Conservation (phyloP, 2,113 vertebrate species). For the Symphodus melops region DNA sequence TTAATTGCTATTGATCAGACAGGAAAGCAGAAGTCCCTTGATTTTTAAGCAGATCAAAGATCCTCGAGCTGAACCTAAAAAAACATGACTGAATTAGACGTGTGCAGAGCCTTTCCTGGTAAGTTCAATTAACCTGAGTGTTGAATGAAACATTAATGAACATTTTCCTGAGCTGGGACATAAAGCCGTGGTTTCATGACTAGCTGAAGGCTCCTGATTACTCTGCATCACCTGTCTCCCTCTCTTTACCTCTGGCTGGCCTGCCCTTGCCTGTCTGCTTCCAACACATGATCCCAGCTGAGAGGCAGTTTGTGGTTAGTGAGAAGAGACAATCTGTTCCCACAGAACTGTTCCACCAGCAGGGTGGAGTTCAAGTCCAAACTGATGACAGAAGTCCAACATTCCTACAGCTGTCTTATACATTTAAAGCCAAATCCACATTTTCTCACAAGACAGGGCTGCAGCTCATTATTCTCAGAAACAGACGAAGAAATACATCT, state of each 20-base stretch:
- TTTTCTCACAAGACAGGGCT: neutral
- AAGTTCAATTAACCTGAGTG: slow-evolving; percentile 49
- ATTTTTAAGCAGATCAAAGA: slow-evolving; percentile 53
- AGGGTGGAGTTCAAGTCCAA: neutral
- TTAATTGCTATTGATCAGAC: slow-evolving; percentile 63
- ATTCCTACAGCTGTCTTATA: neutral
- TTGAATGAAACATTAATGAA: slow-evolving; percentile 52
- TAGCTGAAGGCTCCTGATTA: slow-evolving; percentile 35
- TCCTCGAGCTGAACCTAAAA: slow-evolving; percentile 36
- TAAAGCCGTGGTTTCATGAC: slow-evolving; percentile 35
- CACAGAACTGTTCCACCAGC: neutral
- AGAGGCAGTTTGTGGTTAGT: slow-evolving; percentile 15
- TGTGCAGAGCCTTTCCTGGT: slow-evolving; percentile 24
- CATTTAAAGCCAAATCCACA: neutral
- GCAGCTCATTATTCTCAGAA: neutral
- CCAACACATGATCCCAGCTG: slow-evolving; percentile 1
- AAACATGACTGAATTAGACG: slow-evolving; percentile 34
- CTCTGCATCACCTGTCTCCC: slow-evolving; percentile 17
- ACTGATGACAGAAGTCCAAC: neutral
- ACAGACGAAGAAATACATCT: neutral
- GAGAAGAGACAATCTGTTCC: slow-evolving; percentile 7
- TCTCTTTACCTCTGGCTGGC: neutral
- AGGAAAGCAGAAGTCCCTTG: slow-evolving; percentile 26
- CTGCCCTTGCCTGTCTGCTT: slow-evolving; percentile 5
- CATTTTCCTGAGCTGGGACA: slow-evolving; percentile 28